These are phyloP conservation scores for Petrocephalus schoutedeni DNA, from an alignment of 2,797 vertebrate genomes.

Conservation along the genomic window DNA sequence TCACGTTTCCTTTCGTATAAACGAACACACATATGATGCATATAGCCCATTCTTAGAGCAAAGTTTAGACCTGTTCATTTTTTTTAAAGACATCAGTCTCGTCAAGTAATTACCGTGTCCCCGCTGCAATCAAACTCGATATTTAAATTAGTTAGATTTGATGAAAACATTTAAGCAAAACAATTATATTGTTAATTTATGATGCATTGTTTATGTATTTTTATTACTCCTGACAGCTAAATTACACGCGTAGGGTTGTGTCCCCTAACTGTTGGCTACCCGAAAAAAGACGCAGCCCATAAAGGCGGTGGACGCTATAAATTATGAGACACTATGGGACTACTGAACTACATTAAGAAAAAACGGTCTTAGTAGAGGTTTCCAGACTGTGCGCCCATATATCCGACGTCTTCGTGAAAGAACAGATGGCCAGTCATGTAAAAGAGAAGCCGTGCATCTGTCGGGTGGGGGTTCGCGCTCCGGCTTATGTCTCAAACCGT, in stretches of 20 bases:
- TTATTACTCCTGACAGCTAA: background rate
- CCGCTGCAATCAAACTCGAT: background rate
- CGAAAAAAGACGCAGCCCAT: background rate
- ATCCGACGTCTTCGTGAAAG: background rate
- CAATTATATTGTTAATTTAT: background rate
- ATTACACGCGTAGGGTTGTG: background rate
- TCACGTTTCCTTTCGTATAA: background rate
- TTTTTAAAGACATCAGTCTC: background rate
- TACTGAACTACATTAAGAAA: background rate
- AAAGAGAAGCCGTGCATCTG: constrained; percentile 22
- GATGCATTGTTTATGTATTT: no score
- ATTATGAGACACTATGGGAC: background rate
- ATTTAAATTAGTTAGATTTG: background rate
- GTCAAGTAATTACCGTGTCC: background rate
- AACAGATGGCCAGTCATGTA: constrained; percentile 24
- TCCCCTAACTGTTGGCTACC: background rate
- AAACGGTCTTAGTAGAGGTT: background rate
- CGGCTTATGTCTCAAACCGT: constrained; percentile 13
- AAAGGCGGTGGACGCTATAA: background rate
- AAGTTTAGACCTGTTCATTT: background rate
- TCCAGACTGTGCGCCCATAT: constrained; percentile 5
- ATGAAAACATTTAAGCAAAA: background rate
- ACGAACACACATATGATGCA: background rate
- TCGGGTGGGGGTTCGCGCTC: constrained; percentile 16
- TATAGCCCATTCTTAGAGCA: background rate